Percentiles rank a stretch among this genome's conserved stretches.
Evolutionary conservation across 2,888 invertebrate species (phyloP).

Genomic region (Meiosimyza platycephala): DNA sequence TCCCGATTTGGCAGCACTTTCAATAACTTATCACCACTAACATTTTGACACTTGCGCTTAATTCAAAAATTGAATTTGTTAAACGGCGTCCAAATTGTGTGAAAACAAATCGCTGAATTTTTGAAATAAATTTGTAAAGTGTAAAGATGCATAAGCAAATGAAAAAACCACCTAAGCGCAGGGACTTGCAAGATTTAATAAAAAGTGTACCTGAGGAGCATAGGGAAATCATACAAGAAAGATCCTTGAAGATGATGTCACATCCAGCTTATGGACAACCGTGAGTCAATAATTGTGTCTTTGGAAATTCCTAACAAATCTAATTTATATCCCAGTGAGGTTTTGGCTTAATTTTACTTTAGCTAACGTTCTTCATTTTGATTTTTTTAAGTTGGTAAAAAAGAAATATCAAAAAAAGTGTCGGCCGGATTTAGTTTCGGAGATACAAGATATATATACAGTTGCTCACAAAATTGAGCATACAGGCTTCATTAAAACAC

Average conservation of each 20-base stretch:
- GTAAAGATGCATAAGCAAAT: constrained; percentile 44
- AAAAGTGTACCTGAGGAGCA: constrained; percentile 60
- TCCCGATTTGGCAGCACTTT: not conserved
- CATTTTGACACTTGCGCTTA: not conserved
- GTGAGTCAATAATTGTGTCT: constrained; percentile 66
- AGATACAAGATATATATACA: too few relatives aligned
- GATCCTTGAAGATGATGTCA: constrained; percentile 69
- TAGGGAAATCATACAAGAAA: constrained; percentile 59
- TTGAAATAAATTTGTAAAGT: not conserved
- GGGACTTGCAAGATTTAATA: constrained; percentile 56
- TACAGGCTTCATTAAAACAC: too few relatives aligned
- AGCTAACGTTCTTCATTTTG: too few relatives aligned
- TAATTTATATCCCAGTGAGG: too few relatives aligned
- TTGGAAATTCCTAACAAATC: too few relatives aligned
- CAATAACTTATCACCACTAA: too few relatives aligned
- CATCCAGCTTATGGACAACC: constrained; percentile 73
- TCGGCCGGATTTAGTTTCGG: too few relatives aligned
- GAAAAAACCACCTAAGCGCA: constrained; percentile 57
- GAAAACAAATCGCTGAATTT: constrained; percentile 32
- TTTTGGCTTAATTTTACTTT: too few relatives aligned
- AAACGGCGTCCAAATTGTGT: not conserved
- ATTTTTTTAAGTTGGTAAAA: too few relatives aligned
- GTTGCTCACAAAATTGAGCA: too few relatives aligned
- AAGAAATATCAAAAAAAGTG: too few relatives aligned
- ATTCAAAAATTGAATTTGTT: not conserved